Evolutionary conservation across 1,140 invertebrate genomes (phyloP), one percentile per base, ranked within the genome.

Genomic region (Drosophila persimilis): DNA sequence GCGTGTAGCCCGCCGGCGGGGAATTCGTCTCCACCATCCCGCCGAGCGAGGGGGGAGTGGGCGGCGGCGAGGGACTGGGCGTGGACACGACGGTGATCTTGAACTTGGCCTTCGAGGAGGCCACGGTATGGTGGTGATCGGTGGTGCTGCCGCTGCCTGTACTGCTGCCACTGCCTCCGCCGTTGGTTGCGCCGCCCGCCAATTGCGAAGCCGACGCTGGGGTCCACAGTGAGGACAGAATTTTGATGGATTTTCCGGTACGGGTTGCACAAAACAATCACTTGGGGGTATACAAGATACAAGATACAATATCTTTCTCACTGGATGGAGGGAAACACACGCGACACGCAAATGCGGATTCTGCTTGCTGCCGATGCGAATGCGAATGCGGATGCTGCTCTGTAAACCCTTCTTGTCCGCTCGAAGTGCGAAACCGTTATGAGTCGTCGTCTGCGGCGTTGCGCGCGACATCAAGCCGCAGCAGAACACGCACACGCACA

Each of bases 151-250:
- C 62, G 51, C 45, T 78, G 62, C 53, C 29, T 9, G 29, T 47
- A 63, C 69, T 73, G 57, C 48, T 67, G 41, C 26, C 58, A 20
- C 26, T 39, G n/a, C 65, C 63, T 66, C 64, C 63, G 61, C 62
- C 62, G 58, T 50, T 63, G 24, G 45, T 48, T 50, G 65, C 77
- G 66, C 79, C 86, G 64, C 79, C 72, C 63, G 79, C 86, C 56
- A 90, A 69, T 39, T 39, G 35, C 35, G 35, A 66, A 85, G 84
- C 78, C 80, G 81, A 85, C 77, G 89, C 84, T 73, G 90, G 77
- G 43, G 66, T 85, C 90, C 90, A 91, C 86, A 91, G 59, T 89
- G 90, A 91, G 72, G 89, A 90, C 77, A 91, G 89, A 91, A 91
- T 91, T 69, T 91, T 91, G 90, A 59, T 56, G 77, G 58, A 24